Evolutionary conservation across 2,888 invertebrate species (phyloP).

Genomic region (Ormyrus rosae): DNA sequence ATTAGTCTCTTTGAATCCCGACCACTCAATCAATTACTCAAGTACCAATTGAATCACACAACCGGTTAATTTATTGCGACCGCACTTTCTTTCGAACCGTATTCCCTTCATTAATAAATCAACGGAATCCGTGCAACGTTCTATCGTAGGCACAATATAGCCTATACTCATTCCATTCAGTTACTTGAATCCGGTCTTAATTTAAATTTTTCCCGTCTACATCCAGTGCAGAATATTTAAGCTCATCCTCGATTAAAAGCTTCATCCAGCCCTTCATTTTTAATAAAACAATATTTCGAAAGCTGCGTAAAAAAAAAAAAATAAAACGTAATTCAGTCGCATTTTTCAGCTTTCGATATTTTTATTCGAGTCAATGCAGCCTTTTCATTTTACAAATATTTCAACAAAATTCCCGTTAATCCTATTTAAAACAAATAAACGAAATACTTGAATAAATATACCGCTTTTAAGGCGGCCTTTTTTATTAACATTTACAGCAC

Average conservation of each 20-base stretch:
- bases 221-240: background rate
- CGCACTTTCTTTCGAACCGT: conserved; percentile 45
- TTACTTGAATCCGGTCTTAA: conserved; percentile 19
- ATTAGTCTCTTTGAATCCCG: conserved; percentile 30
- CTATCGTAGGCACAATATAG: background rate
- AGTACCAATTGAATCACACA: conserved; percentile 28
- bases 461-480: too few relatives aligned
- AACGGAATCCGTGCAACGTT: background rate
- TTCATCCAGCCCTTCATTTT: too few relatives aligned
- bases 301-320: too few relatives aligned
- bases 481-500: too few relatives aligned
- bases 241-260: background rate
- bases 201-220: conserved; percentile 7
- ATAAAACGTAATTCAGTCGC: too few relatives aligned
- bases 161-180: background rate
- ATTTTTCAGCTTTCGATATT: too few relatives aligned
- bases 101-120: conserved; percentile 39
- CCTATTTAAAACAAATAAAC: background rate
- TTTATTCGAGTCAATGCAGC: too few relatives aligned
- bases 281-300: too few relatives aligned
- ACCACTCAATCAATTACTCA: conserved; percentile 33
- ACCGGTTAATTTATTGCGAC: conserved; percentile 29
- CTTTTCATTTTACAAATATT: too few relatives aligned
- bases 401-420: too few relatives aligned
- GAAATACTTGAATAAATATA: background rate